Evolutionary conservation across 2,888 invertebrate species (phyloP).

Genomic region (Troides oblongomaculatus): DNA sequence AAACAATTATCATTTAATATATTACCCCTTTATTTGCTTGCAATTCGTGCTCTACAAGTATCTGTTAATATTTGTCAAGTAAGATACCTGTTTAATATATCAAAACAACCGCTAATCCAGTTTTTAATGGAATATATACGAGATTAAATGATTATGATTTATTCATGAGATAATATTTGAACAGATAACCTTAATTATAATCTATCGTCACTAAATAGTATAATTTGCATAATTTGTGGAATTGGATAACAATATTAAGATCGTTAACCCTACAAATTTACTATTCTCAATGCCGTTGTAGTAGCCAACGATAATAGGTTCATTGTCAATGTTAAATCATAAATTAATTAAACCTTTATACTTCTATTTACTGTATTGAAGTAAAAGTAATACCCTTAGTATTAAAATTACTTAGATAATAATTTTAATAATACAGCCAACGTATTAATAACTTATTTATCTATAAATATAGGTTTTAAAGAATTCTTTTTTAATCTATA

Average conservation of each 20-base stretch:
- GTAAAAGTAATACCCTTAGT: not conserved
- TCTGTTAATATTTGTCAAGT: too few species aligned
- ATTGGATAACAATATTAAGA: not conserved
- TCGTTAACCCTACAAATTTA: not conserved
- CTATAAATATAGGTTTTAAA: too few species aligned
- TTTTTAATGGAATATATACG: too few species aligned
- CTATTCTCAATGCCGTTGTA: not conserved
- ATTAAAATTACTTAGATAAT: not conserved
- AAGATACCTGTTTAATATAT: too few species aligned
- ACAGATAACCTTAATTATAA: slow-evolving; percentile 9
- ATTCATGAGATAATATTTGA: not conserved
- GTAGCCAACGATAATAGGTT: not conserved
- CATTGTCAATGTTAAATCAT: not conserved
- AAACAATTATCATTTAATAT: too few species aligned
- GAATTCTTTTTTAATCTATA: too few species aligned
- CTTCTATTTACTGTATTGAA: not conserved
- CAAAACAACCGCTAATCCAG: too few species aligned
- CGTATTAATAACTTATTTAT: too few species aligned
- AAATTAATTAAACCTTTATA: not conserved
- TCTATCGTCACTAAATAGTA: not conserved
- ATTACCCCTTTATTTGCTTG: too few species aligned
- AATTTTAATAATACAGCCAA: not conserved
- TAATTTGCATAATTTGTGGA: slow-evolving; percentile 1
- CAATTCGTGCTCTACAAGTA: too few species aligned
- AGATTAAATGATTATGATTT: not conserved